Percentiles rank a stretch among this genome's conserved stretches.
phyloP scores from a whole-genome alignment of 2,888 invertebrate genomes.

The Pyrrhosoma nymphula region DNA sequence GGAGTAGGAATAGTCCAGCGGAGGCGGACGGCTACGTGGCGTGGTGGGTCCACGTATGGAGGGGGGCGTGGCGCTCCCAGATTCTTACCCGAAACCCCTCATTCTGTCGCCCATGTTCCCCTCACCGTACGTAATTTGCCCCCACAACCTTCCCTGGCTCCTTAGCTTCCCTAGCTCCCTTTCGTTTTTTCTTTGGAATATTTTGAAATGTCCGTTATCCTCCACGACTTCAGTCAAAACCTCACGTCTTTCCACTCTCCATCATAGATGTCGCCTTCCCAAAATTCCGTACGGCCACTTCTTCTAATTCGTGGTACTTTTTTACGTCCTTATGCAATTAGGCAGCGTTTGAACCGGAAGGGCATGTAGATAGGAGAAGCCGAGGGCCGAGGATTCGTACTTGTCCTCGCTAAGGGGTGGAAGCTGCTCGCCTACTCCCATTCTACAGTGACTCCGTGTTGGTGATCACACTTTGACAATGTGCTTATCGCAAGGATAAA shows the following conservation, averaged over 20 bases:
- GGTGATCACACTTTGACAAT: no score
- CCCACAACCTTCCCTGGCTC: neutral
- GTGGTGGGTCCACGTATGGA: neutral
- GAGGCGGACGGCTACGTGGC: neutral
- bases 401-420: no score
- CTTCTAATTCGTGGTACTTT: neutral
- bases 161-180: neutral
- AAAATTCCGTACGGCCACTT: neutral
- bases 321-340: no score
- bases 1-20: neutral
- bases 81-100: slow-evolving; percentile 2
- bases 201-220: neutral
- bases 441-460: no score
- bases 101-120: neutral
- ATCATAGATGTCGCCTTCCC: neutral
- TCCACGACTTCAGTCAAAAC: neutral
- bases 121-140: neutral
- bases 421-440: no score
- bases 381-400: no score
- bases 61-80: slow-evolving; percentile 10
- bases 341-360: no score
- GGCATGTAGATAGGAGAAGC: no score
- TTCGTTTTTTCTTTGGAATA: slow-evolving; percentile 11
- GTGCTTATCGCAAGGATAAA: no score
- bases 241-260: neutral